Base-by-base conservation (phyloP, 2,797 vertebrate species). In the Dermochelys coriacea region DNA sequence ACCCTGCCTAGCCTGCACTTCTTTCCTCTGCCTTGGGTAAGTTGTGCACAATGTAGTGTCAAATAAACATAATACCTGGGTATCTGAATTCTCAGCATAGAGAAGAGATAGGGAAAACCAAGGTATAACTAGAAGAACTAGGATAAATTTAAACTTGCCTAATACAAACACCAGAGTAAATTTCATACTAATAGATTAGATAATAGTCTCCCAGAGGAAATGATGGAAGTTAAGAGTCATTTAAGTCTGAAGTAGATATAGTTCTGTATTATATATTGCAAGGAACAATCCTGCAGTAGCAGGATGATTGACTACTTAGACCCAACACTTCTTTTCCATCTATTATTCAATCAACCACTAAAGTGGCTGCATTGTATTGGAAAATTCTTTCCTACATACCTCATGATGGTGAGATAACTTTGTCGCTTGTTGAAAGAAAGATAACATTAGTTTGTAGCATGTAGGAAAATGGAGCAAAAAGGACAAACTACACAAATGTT, bases 391-490 rank as follows among this genome's bases (percentile, higher is more conserved):
- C 10, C n/a, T 18, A 34, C 29, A 34, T 8, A 37, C 2, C 23
- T 64, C 27, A 54, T 47, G 15, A 1, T 1, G 45, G 1, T 8
- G 29, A 1, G 31, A 6, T 29, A 9, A 19, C 5, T 0, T 16
- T n/a, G 51, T 8, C 2, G 2, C 29, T 41, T 61, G 55, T 10
- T 25, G 55, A 6, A 0, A 1, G 0, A 0, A 1, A 4, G 5
- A 31, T 2, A 37, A 14, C 1, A 3, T 5, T 78, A 25, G 34
- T 25, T 52, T 41, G 34, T 21, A 85, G 34, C n/a, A 45, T 15
- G 29, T 12, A 78, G 5, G n/a, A 79, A 34, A 75, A 75, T 27
- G 71, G 41, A 91, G 6, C 29, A 59, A 12, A 19, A 78, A 61
- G 52, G 49, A 75, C 7, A 18, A 79, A 5, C 8, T 57, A 5